phyloP scores from a whole-genome alignment of 2,888 invertebrate genomes.

The Gortyna flavago region DNA sequence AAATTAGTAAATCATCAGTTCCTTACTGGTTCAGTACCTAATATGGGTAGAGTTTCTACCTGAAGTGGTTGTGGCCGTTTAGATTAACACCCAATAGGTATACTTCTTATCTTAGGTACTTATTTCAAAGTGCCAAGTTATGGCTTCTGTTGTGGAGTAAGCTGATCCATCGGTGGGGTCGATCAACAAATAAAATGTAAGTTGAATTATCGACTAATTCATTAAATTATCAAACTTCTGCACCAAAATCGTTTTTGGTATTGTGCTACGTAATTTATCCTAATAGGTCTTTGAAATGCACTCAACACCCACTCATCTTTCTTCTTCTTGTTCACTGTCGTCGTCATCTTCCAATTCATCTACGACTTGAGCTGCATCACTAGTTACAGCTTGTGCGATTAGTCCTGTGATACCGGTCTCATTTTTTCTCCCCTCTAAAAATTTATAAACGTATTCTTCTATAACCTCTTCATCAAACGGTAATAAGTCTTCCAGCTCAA shows the following conservation, averaged over 20 bases:
- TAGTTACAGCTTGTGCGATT: conserved; percentile 83
- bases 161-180: conserved; percentile 63
- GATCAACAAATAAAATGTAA: conserved; percentile 49
- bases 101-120: neutral
- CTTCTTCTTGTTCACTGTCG: conserved; percentile 73
- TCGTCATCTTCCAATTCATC: conserved; percentile 79
- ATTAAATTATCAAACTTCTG: conserved; percentile 52
- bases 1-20: conserved; percentile 11
- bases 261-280: conserved; percentile 72
- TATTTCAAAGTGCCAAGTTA: conserved; percentile 14
- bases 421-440: conserved; percentile 82
- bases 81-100: neutral
- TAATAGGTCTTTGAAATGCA: conserved; percentile 61
- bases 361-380: conserved; percentile 76
- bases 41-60: neutral
- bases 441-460: conserved; percentile 84
- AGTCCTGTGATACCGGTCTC: conserved; percentile 83
- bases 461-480: conserved; percentile 85
- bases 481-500: conserved; percentile 83
- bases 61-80: neutral
- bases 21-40: neutral
- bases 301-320: conserved; percentile 72
- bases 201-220: conserved; percentile 28
- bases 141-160: conserved; percentile 24
- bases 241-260: conserved; percentile 76